Evolutionary conservation across 2,888 invertebrate species (phyloP), one percentile per base, ranked within the genome.

Genomic region (Tiliacea aurago): DNA sequence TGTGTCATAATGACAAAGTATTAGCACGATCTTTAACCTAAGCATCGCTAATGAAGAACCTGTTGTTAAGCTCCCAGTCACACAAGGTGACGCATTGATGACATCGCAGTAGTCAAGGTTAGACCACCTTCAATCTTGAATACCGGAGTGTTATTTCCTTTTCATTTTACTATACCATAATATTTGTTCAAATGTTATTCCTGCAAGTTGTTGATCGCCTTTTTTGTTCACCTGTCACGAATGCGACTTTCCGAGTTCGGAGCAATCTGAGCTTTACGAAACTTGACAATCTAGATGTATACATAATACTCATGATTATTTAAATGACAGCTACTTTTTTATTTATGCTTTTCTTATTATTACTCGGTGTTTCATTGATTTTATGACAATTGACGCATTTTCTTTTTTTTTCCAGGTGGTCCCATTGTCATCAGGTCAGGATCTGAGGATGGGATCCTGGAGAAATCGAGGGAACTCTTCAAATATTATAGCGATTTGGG

Each of bases 21-120:
- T 80, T 65, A 73, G 53, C 47, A 70, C 56, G 64, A 68, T 65
- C 43, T 84, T 74, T 70, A 65, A 70, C 67, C 70, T 63, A 74
- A 61, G 56, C 23, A 64, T 64, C 28, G 80, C 64, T 69, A 84
- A 84, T 71, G 75, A 62, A 58, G 59, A 83, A 69, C 53, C n/a
- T 74, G 69, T 73, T 51, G 61, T 59, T 47, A 37, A 73, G 62
- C 23, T 43, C 53, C 13, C 61, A 59, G 56, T 18, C 61, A n/a
- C 76, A 58, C 65, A 79, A 68, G 75, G 68, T 84, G 84, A 81
- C 70, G 70, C 74, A 74, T 55, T 70, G 64, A 80, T 80, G 70
- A 74, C 74, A 74, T 80, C 69, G 73, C 72, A 23, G n/a, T 43
- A 79, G 41, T 66, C 65, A 70, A 78, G 79, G 83, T 55, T 61